These are phyloP conservation scores for Hypocryptadius cinnamomeus DNA, from an alignment of 2,113 vertebrate species.

Conservation along the genomic window DNA sequence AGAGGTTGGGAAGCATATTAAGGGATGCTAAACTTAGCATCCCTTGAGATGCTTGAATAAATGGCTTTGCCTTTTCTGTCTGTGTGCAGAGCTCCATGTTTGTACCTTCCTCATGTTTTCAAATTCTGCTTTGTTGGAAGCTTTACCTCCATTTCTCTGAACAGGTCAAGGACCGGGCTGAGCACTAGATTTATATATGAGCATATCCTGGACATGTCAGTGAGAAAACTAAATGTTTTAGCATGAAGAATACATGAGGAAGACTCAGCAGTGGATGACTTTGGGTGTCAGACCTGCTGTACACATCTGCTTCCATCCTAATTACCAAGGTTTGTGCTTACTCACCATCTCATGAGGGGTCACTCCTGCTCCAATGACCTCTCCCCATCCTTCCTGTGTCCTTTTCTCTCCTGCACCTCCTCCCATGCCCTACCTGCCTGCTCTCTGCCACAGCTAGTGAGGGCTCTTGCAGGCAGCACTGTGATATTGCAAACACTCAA, in stretches of 20 bases:
- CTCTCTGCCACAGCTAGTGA: neutral
- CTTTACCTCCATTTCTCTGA: neutral
- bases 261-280: neutral
- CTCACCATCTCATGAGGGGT: neutral
- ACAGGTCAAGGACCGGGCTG: neutral
- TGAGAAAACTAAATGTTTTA: neutral
- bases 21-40: neutral
- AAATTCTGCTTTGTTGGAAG: neutral
- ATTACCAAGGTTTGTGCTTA: neutral
- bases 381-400: neutral
- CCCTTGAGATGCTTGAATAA: neutral
- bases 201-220: neutral
- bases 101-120: neutral
- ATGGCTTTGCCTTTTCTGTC: neutral
- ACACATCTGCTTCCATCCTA: neutral
- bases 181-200: neutral
- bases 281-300: neutral
- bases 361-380: neutral
- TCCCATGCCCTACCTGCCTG: neutral
- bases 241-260: neutral
- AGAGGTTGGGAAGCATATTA: neutral
- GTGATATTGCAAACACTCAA: neutral
- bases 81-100: neutral
- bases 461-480: neutral
- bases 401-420: neutral